These are phyloP conservation scores for Ditylenchus weischeri DNA, from an alignment of 2,888 invertebrate species.

Conservation along the genomic window DNA sequence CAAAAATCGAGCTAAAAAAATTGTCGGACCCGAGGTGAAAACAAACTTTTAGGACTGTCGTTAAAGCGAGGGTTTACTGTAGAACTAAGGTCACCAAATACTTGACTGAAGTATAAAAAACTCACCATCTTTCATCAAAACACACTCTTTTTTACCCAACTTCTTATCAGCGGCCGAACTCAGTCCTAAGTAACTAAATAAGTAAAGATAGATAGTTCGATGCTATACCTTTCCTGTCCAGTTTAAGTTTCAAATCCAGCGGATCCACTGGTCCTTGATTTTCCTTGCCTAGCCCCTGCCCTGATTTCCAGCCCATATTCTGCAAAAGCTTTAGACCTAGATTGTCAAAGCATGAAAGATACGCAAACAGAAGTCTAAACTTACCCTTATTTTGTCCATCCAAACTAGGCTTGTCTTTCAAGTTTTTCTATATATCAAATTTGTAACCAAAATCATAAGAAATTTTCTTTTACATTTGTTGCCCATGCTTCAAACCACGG, in stretches of 20 bases:
- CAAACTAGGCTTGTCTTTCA: no score
- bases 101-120: neutral
- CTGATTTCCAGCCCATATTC: constrained; percentile 98
- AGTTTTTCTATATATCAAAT: no score
- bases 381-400: no score
- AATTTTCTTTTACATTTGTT: no score
- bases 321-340: constrained; percentile 85
- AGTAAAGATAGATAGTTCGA: neutral
- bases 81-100: neutral
- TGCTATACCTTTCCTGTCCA: constrained; percentile 78
- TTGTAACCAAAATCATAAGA: no score
- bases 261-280: constrained; percentile 87
- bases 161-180: neutral
- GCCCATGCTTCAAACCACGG: no score
- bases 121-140: neutral
- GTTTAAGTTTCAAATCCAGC: constrained; percentile 85
- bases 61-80: neutral
- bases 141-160: neutral
- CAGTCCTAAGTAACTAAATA: neutral
- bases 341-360: no score
- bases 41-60: neutral
- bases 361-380: no score
- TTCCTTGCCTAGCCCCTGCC: constrained; percentile 91
- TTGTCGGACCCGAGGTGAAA: no score
- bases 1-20: no score